Evolutionary conservation across 1,140 invertebrate genomes (phyloP), one percentile per base, ranked within the genome.

Genomic region (Cardiocondyla obscurior): DNA sequence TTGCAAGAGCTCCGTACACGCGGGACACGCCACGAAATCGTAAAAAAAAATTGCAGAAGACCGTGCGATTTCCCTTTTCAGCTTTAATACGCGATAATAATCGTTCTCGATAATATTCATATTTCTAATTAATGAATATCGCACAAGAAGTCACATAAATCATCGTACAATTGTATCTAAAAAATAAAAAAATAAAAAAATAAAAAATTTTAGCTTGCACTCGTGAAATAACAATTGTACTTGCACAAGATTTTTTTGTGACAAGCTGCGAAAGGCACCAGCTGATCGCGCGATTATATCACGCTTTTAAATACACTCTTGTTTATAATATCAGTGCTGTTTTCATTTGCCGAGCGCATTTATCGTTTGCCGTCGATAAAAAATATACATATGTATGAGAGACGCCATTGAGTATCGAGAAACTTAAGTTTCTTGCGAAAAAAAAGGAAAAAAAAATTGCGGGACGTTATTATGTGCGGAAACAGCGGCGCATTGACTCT

Each of bases 1-100:
- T 46, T 79, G 82, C 72, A 73, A 36, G 62, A 85, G 64, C 69
- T 79, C 39, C 30, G 36, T 60, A 60, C 33, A 67, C 28, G 36
- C 25, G 5, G 28, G 28, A 60, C 28, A 60, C 28, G 12, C n/a
- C 22, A 58, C 62, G 46, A 19, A n/a, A 39, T 55, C 33, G 44
- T 12, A 51, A 14, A 19, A 51, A 14, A 19, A 51, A 65, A 64
- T 74, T 60, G 12, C n/a, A n/a, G 28, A 16, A n/a, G 49, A 60
- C 14, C 0, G n/a, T 16, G 30, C 3, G 19, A 64, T n/a, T n/a
- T 65, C 19, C 33, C 22, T 30, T 58, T 58, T 73, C 19, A 39
- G 12, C 36, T 58, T 16, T 58, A 73, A 36, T 73, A 58, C 39
- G 30, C 25, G 16, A 58, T 58, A 57, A 57, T 58, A 58, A 73